These are phyloP conservation scores for Bombus impatiens DNA, from an alignment of 1,140 invertebrate species.

Conservation along the genomic window DNA sequence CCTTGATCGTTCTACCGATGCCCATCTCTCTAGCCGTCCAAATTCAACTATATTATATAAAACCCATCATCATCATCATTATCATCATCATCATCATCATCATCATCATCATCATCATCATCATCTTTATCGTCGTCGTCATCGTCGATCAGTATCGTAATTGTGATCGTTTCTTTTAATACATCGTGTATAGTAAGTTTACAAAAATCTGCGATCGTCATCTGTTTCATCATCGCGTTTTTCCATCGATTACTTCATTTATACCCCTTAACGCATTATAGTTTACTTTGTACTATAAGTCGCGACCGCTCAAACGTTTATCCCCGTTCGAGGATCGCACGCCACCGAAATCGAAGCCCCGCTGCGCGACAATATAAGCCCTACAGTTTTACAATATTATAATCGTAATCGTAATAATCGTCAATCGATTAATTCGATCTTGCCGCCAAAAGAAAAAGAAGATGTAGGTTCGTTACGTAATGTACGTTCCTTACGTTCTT, in stretches of 20 bases:
- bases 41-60: constrained; percentile 6
- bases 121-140: constrained; percentile 4
- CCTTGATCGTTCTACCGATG: constrained; percentile 20
- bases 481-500: constrained; percentile 17
- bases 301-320: constrained; percentile 62
- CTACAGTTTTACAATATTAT: constrained; percentile 21
- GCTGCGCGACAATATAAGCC: constrained; percentile 60
- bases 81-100: neutral
- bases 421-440: constrained; percentile 40
- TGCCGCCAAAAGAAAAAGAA: constrained; percentile 10
- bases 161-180: constrained; percentile 22
- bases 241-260: constrained; percentile 9
- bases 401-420: constrained; percentile 13
- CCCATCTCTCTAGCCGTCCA: neutral
- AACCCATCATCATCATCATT: neutral
- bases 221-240: constrained; percentile 17
- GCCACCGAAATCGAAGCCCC: constrained; percentile 71
- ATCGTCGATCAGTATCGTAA: constrained; percentile 1
- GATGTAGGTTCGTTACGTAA: constrained; percentile 4
- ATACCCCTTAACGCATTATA: constrained; percentile 62
- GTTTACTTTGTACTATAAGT: constrained; percentile 82
- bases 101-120: neutral
- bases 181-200: constrained; percentile 64
- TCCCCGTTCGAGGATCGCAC: constrained; percentile 53
- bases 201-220: constrained; percentile 56